Percentiles rank a stretch among this genome's conserved stretches.
Conservation (phyloP, 2,113 vertebrate genomes). For the Neoarius graeffei region DNA sequence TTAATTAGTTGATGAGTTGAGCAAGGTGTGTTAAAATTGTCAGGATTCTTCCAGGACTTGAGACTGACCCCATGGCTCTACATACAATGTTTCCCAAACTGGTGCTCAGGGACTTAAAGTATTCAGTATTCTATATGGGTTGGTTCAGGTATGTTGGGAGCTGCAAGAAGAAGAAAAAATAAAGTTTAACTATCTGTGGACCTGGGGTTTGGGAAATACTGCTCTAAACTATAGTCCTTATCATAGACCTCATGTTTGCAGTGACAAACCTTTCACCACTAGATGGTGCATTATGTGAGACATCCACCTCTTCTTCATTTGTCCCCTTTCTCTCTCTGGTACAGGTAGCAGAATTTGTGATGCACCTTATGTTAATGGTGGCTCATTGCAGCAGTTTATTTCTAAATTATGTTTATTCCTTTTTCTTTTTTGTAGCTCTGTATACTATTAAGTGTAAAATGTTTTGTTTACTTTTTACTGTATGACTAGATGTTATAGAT, state of each 20-base stretch:
- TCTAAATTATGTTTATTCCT: conserved; percentile 57
- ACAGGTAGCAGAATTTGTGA: conserved; percentile 55
- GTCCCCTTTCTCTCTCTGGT: conserved; percentile 36
- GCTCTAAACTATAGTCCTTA: neutral
- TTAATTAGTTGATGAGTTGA: neutral
- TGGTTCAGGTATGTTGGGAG: neutral
- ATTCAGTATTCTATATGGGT: conserved; percentile 6
- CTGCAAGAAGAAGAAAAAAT: neutral
- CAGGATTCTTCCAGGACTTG: neutral
- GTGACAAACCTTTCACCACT: conserved; percentile 28
- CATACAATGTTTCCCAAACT: conserved; percentile 6
- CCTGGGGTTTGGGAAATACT: conserved; percentile 18
- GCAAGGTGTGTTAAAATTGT: neutral
- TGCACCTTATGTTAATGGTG: conserved; percentile 58
- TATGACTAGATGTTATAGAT: conserved; percentile 61
- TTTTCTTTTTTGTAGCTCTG: conserved; percentile 62
- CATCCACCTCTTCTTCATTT: conserved; percentile 54
- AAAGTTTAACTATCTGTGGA: neutral
- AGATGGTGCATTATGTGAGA: conserved; percentile 40
- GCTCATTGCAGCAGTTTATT: conserved; percentile 48
- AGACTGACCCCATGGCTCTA: neutral
- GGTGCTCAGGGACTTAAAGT: conserved; percentile 15
- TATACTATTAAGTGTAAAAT: conserved; percentile 60
- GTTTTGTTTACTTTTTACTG: conserved; percentile 53
- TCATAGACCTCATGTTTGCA: conserved; percentile 19